Conservation (phyloP, 2,888 invertebrate species). For the Allophyes oxyacanthae region DNA sequence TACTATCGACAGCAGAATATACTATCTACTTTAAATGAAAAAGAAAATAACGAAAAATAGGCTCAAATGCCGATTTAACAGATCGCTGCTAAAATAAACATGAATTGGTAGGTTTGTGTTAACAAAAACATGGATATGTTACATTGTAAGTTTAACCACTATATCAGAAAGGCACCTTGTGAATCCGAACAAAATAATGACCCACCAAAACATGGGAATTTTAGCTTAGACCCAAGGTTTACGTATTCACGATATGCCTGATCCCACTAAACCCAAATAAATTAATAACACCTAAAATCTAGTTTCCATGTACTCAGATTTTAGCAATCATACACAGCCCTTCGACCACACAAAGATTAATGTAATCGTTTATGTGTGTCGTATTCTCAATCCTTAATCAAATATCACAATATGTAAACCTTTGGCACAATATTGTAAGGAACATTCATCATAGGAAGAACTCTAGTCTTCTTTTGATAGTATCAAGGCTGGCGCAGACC, state of each 20-base stretch:
- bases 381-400: constrained; percentile 65
- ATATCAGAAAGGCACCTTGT: constrained; percentile 62
- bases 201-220: constrained; percentile 59
- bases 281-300: constrained; percentile 66
- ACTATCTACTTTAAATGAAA: constrained; percentile 10
- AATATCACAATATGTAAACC: constrained; percentile 85
- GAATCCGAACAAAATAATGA: constrained; percentile 43
- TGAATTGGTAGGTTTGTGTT: constrained; percentile 53
- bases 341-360: constrained; percentile 62
- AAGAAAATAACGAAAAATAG: constrained; percentile 53
- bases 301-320: constrained; percentile 67
- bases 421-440: constrained; percentile 71
- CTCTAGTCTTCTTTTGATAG: too few species aligned
- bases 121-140: constrained; percentile 40
- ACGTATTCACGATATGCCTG: constrained; percentile 63
- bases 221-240: constrained; percentile 61
- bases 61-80: constrained; percentile 48
- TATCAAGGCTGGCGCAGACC: too few species aligned
- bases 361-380: constrained; percentile 61
- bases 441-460: constrained; percentile 26
- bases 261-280: constrained; percentile 51
- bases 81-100: constrained; percentile 60
- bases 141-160: constrained; percentile 43
- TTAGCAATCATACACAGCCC: constrained; percentile 70
- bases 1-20: too few species aligned